phyloP scores from a whole-genome alignment of 2,888 invertebrate species.

The Caenorhabditis doughertyi region DNA sequence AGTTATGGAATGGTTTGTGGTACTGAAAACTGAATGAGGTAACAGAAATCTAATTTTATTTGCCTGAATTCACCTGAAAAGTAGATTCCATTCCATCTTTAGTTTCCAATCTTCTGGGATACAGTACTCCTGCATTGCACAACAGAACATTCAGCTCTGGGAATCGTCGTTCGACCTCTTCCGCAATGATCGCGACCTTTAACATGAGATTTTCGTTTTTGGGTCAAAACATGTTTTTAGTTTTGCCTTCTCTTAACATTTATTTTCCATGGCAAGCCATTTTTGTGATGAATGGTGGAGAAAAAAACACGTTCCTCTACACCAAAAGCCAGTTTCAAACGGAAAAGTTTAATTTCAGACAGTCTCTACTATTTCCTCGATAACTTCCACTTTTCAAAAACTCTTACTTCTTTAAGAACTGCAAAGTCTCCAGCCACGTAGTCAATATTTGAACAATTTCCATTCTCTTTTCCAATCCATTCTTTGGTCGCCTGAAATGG shows the following conservation, averaged over 20 bases:
- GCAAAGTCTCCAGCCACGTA: slow-evolving; percentile 78
- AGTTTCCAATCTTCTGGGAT: slow-evolving; percentile 73
- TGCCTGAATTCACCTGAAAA: too few relatives aligned
- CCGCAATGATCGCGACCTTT: slow-evolving; percentile 77
- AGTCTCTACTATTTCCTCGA: too few relatives aligned
- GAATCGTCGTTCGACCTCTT: slow-evolving; percentile 77
- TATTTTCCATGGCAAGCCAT: slow-evolving; percentile 3
- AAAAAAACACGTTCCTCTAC: slow-evolving; percentile 10
- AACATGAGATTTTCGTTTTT: slow-evolving; percentile 35
- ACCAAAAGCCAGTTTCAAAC: slow-evolving; percentile 15
- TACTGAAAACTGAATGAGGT: too few relatives aligned
- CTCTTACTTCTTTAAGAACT: slow-evolving; percentile 74
- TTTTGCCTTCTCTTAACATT: slow-evolving; percentile 5
- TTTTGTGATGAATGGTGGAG: slow-evolving; percentile 42
- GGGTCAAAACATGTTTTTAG: slow-evolving; percentile 47
- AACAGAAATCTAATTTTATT: too few relatives aligned
- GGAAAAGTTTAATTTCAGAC: not conserved
- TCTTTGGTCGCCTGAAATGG: slow-evolving; percentile 67
- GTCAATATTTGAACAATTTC: slow-evolving; percentile 73
- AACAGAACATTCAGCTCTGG: slow-evolving; percentile 79
- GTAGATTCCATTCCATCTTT: slow-evolving; percentile 80
- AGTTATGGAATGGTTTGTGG: too few relatives aligned
- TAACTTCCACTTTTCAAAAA: too few relatives aligned
- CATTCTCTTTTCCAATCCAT: slow-evolving; percentile 70
- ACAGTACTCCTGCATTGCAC: slow-evolving; percentile 80